Evolutionary conservation across 53 echinoderm and acorn worm genomes (phyloP), one percentile per base, ranked within the genome.

Genomic region (Henricia sp.): DNA sequence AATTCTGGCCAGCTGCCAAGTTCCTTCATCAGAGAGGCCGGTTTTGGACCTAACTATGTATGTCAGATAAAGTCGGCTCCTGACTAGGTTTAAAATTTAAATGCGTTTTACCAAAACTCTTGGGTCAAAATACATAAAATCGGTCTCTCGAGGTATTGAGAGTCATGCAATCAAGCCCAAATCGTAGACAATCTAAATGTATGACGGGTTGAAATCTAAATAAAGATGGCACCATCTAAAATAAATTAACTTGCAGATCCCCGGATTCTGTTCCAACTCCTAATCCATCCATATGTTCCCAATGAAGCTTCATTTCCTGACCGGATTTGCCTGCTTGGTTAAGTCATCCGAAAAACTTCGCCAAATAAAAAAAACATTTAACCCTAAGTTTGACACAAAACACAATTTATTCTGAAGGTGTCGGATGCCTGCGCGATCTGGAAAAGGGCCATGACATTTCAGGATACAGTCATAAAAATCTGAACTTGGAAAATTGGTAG

Each of bases 221-320:
- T 80, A 64, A 80, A 62, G 80, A 80, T 80, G 80, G 64, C 80
- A 80, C 80, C 64, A 64, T 80, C 63, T 41, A 33, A 44, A 33
- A 46, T 80, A 80, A 80, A 63, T n/a, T n/a, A n/a, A n/a, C n/a
- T 80, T 30, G 63, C 43, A 19, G 33, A 63, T n/a, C 64, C 36
- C 62, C 48, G 63, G 50, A 48, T 34, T 46, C 80, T 46, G 64
- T 80, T 60, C 80, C 57, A 33, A 44, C 63, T 63, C 48, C 30
- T 64, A 63, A 64, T 64, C 64, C 60, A 21, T 14, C 64, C 80
- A 80, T 46, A 25, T 80, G 80, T 46, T 48, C 34, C 57, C 32
- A 50, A 60, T 80, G 80, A 80, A n/a, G 46, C 64, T 70, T 36
- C 20, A 80, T 80, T 63, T 80, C 80, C 80, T 80, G 80, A 21